These are phyloP conservation scores for Nixonia krombeini DNA, from an alignment of 1,140 invertebrate species.

Conservation along the genomic window DNA sequence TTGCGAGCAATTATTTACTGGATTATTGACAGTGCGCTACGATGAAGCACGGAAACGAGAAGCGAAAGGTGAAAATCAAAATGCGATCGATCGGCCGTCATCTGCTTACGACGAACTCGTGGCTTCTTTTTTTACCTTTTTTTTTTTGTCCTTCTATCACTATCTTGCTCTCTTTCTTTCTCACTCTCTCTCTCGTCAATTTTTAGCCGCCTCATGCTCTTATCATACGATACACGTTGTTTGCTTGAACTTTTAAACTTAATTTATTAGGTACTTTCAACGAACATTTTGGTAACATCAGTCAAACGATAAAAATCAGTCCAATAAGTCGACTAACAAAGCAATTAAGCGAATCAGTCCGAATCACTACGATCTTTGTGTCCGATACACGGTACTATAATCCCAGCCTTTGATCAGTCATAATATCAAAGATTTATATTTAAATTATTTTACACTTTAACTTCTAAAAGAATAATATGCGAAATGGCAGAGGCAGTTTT, in stretches of 20 bases:
- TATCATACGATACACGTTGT: constrained; percentile 44
- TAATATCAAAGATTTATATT: no score
- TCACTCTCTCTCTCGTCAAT: no score
- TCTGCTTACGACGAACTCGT: constrained; percentile 54
- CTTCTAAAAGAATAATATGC: no score
- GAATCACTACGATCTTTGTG: constrained; percentile 60
- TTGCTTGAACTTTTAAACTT: constrained; percentile 62
- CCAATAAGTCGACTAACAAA: constrained; percentile 69
- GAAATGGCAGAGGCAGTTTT: no score
- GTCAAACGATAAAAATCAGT: constrained; percentile 71
- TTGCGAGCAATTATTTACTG: constrained; percentile 32
- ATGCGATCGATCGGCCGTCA: constrained; percentile 45
- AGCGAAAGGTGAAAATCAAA: constrained; percentile 49
- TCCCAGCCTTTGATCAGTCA: no score
- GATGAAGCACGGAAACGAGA: constrained; percentile 55
- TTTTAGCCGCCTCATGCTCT: constrained; percentile 28
- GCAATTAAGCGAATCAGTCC: constrained; percentile 65
- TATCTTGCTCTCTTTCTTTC: no score
- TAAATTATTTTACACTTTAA: no score
- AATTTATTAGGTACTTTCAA: constrained; percentile 70
- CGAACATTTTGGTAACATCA: constrained; percentile 72
- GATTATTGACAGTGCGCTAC: constrained; percentile 41
- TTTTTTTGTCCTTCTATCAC: no score
- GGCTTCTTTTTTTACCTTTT: constrained; percentile 31
- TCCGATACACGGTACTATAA: constrained; percentile 28